phyloP scores from a whole-genome alignment of 2,113 vertebrate species.

The Chascanopsetta lugubris region DNA sequence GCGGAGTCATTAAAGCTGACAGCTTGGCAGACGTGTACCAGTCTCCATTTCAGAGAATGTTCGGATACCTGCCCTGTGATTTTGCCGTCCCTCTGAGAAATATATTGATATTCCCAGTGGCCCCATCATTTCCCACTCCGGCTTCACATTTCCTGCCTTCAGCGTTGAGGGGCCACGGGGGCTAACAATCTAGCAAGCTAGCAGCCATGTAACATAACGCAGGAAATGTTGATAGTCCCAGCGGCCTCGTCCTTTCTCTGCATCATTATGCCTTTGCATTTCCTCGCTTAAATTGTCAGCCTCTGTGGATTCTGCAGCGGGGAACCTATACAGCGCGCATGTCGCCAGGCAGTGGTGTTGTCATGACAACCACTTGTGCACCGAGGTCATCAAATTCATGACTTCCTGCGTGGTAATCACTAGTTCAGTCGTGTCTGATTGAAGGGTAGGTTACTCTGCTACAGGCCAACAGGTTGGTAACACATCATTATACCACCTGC shows the following conservation, averaged over 20 bases:
- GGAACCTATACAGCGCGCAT: neutral
- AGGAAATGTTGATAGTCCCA: neutral
- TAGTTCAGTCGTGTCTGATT: too few species aligned
- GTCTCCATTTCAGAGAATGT: too few species aligned
- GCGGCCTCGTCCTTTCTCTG: neutral
- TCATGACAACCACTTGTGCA: too few species aligned
- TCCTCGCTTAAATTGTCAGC: neutral
- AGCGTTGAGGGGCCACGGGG: neutral
- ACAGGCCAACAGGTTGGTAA: too few species aligned
- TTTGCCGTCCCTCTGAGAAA: neutral
- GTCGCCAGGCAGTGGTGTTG: too few species aligned
- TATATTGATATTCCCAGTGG: neutral
- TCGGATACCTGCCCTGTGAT: neutral
- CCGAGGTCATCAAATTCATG: too few species aligned
- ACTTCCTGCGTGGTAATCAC: too few species aligned
- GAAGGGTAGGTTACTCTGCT: too few species aligned
- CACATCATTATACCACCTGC: too few species aligned
- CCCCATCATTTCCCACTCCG: neutral
- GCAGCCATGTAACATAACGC: neutral
- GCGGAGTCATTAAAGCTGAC: too few species aligned
- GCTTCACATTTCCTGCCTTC: neutral
- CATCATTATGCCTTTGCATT: neutral
- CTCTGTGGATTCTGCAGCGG: neutral
- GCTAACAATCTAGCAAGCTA: neutral
- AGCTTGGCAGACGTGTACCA: too few species aligned